A percentile compares a stretch with the other conserved stretches of the same genome.
Conservation (phyloP, 1,140 invertebrate species). For the Papilio dardanus region DNA sequence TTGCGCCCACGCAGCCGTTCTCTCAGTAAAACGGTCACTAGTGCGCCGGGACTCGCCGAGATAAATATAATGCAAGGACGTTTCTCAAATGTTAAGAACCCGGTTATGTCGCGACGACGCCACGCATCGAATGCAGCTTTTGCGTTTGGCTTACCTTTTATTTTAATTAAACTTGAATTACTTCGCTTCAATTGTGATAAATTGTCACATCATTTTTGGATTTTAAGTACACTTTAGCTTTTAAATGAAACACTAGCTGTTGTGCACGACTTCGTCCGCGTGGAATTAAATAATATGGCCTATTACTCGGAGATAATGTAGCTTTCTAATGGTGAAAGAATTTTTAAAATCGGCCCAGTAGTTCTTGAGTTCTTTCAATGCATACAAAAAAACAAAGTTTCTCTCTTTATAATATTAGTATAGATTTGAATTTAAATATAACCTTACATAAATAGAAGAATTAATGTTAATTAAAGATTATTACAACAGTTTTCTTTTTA, state of each 20-base stretch:
- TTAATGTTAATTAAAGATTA: too few species aligned
- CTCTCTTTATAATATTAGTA: too few species aligned
- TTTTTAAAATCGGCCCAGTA: too few species aligned
- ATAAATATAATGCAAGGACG: conserved; percentile 66
- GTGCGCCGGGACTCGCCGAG: conserved; percentile 51
- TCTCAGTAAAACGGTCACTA: conserved; percentile 64
- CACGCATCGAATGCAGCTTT: conserved; percentile 27
- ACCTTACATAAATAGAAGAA: neutral
- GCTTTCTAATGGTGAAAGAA: too few species aligned
- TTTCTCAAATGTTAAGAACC: conserved; percentile 44
- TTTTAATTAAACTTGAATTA: neutral
- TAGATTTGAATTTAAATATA: neutral
- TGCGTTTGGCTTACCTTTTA: neutral
- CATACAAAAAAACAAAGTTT: too few species aligned
- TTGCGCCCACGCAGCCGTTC: conserved; percentile 68
- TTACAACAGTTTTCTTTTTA: too few species aligned
- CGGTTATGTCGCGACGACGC: conserved; percentile 33
- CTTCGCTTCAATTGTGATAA: neutral
- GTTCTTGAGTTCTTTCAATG: too few species aligned
- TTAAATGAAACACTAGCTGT: too few species aligned
- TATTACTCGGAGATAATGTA: too few species aligned
- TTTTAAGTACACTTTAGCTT: too few species aligned
- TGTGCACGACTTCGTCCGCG: too few species aligned
- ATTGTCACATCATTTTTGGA: neutral
- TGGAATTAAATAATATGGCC: too few species aligned